Evolutionary conservation across 2,113 vertebrate genomes (phyloP).

Genomic region (Cricetomys ansorgei): DNA sequence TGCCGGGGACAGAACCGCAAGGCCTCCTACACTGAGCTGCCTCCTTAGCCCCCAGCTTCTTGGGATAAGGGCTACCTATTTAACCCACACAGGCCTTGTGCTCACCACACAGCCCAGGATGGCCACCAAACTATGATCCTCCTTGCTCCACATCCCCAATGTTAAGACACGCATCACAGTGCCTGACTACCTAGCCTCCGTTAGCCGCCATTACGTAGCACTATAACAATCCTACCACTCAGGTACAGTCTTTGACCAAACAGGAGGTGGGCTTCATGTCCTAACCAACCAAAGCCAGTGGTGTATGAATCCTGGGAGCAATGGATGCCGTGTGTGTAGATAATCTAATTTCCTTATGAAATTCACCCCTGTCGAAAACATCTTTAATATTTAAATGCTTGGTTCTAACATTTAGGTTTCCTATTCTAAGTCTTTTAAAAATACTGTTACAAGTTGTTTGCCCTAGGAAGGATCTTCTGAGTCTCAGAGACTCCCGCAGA

Average conservation of each 20-base stretch:
- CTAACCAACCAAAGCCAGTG: background rate
- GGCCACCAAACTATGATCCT: too few relatives aligned
- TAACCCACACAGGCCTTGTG: background rate
- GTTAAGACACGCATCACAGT: background rate
- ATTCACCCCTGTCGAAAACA: background rate
- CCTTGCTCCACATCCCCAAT: background rate
- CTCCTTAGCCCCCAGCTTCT: background rate
- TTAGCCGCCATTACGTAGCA: background rate
- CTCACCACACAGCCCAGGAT: background rate
- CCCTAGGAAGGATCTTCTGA: background rate
- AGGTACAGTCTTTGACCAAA: background rate
- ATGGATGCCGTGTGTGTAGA: background rate
- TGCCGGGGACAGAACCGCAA: background rate
- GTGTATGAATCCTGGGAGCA: background rate
- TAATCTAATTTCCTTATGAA: background rate
- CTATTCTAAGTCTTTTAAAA: background rate
- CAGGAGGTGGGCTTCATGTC: accelerated
- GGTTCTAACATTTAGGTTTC: background rate
- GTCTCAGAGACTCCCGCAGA: background rate
- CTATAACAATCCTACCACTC: background rate
- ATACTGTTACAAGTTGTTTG: background rate
- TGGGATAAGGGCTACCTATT: background rate
- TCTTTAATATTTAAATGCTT: background rate
- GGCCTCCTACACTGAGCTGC: background rate
- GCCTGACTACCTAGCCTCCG: background rate